Conservation (phyloP, 2,113 vertebrate species). For the Raphicerus campestris region DNA sequence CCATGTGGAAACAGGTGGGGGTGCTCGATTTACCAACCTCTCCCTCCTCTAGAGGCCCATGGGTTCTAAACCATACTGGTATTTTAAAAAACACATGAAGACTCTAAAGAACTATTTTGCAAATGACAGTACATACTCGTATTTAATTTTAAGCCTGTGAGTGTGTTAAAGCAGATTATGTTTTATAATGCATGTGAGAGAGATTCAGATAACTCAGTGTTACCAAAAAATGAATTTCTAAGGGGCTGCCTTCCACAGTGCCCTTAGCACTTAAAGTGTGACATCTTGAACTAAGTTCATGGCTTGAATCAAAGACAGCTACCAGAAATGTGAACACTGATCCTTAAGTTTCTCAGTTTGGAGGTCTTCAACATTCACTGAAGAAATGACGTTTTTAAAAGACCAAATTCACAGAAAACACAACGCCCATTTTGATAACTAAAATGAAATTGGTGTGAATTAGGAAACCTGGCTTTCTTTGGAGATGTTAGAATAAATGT, state of each 20-base stretch:
- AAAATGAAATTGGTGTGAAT: constrained; percentile 20
- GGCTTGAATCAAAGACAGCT: neutral
- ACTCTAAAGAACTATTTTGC: neutral
- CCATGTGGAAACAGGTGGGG: neutral
- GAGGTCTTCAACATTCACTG: neutral
- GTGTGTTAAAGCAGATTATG: neutral
- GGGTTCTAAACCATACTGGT: neutral
- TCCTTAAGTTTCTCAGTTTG: neutral
- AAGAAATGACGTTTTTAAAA: neutral
- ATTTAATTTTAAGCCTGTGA: neutral
- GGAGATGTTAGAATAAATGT: neutral
- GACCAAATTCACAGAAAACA: neutral
- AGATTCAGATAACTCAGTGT: neutral
- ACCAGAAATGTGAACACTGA: neutral
- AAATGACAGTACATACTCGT: neutral
- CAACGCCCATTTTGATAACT: neutral
- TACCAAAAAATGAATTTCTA: constrained; percentile 8
- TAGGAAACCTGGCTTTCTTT: neutral
- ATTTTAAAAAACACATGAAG: neutral
- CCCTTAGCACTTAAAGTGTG: neutral
- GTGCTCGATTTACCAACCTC: neutral
- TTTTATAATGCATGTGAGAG: neutral
- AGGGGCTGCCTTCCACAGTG: neutral
- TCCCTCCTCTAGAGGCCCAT: neutral
- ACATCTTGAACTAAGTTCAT: neutral